phyloP scores from a whole-genome alignment of 2,888 invertebrate species.

The Odontomyia ornata region DNA sequence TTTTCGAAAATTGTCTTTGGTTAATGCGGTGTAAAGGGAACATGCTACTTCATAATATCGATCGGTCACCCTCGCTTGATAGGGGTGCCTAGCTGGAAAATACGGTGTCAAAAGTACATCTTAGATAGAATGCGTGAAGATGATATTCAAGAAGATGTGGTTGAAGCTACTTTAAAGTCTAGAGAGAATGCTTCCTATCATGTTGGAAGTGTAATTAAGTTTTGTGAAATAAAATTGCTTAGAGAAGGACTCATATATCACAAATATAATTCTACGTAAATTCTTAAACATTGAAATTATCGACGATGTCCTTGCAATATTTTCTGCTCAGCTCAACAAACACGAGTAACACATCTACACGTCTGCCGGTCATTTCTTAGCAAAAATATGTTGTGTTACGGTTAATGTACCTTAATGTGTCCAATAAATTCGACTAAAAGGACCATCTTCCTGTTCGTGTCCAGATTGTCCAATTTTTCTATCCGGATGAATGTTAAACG shows the following conservation, averaged over 20 bases:
- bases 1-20: conserved; percentile 50
- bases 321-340: not conserved
- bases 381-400: not conserved
- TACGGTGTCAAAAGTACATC: conserved; percentile 8
- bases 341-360: not conserved
- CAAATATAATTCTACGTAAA: no score
- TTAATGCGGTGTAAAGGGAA: conserved; percentile 48
- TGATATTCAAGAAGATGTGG: not conserved
- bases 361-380: not conserved
- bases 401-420: conserved; percentile 23
- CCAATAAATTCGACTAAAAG: conserved; percentile 29
- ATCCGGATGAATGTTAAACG: not conserved
- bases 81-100: conserved; percentile 13
- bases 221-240: no score
- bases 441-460: conserved; percentile 13
- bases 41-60: conserved; percentile 39
- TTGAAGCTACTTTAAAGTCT: not conserved
- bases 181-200: not conserved
- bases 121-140: not conserved
- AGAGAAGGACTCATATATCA: no score
- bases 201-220: no score
- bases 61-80: conserved; percentile 15
- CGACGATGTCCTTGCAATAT: not conserved
- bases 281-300: no score
- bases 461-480: not conserved